Percentiles rank a stretch among this genome's conserved stretches.
Evolutionary conservation across 2,888 invertebrate species (phyloP).

Genomic region (Lepidonotus clava): DNA sequence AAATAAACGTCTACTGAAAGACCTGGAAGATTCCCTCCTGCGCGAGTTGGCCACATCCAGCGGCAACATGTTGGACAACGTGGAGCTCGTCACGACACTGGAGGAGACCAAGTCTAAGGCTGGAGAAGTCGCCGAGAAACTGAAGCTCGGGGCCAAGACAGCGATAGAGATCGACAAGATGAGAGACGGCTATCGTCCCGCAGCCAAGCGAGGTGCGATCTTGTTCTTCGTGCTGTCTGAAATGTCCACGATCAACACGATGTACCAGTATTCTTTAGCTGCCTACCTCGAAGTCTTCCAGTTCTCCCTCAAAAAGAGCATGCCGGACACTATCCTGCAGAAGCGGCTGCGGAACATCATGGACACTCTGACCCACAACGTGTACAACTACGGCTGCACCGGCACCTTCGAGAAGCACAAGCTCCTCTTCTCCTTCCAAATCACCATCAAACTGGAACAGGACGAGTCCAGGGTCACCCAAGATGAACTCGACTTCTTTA

Average conservation of each 20-base stretch:
- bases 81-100: slow-evolving; percentile 90
- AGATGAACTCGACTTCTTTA: slow-evolving; percentile 92
- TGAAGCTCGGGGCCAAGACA: slow-evolving; percentile 88
- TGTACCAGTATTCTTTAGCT: slow-evolving; percentile 95
- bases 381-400: slow-evolving; percentile 95
- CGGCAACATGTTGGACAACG: slow-evolving; percentile 96
- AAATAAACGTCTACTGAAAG: slow-evolving; percentile 90
- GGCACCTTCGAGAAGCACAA: slow-evolving; percentile 96
- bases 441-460: slow-evolving; percentile 90
- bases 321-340: slow-evolving; percentile 89
- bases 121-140: slow-evolving; percentile 87
- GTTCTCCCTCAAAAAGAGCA: slow-evolving; percentile 89
- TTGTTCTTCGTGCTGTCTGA: slow-evolving; percentile 94
- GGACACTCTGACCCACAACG: slow-evolving; percentile 90
- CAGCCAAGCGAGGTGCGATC: slow-evolving; percentile 92
- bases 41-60: slow-evolving; percentile 91
- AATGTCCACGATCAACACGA: slow-evolving; percentile 92
- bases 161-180: slow-evolving; percentile 90
- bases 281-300: slow-evolving; percentile 92
- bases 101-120: slow-evolving; percentile 95
- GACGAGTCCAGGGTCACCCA: slow-evolving; percentile 85
- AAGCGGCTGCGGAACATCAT: slow-evolving; percentile 91
- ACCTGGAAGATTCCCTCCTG: slow-evolving; percentile 91
- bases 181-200: slow-evolving; percentile 91
- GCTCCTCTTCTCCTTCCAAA: slow-evolving; percentile 93